Conservation (phyloP, 2,888 invertebrate species). For the Helleia helle region DNA sequence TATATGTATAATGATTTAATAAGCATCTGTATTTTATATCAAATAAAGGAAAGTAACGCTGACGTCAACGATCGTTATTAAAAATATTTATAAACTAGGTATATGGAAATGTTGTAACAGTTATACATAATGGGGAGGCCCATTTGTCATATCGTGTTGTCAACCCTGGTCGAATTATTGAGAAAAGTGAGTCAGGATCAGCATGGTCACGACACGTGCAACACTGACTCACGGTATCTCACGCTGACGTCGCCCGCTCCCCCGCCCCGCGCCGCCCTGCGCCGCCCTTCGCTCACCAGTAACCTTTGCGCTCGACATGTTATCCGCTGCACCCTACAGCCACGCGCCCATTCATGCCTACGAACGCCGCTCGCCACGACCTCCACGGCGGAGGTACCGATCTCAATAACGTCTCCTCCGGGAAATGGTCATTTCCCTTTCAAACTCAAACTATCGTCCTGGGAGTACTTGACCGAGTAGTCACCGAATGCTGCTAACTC, state of each 20-base stretch:
- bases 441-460: conserved; percentile 28
- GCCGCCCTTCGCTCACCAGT: conserved; percentile 15
- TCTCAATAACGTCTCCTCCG: conserved; percentile 61
- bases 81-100: no score
- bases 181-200: conserved; percentile 50
- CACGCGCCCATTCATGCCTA: conserved; percentile 20
- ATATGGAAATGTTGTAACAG: no score
- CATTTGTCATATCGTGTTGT: conserved; percentile 10
- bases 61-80: no score
- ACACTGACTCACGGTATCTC: conserved; percentile 48
- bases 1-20: no score
- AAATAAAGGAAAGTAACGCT: no score
- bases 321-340: conserved; percentile 24
- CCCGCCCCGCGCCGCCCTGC: no score
- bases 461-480: no score
- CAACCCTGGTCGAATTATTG: conserved; percentile 18
- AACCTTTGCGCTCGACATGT: conserved; percentile 36
- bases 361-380: conserved; percentile 38
- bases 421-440: no score
- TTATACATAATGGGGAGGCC: no score
- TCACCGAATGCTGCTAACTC: no score
- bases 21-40: no score
- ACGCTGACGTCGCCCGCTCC: conserved; percentile 29
- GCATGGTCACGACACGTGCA: conserved; percentile 60
- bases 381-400: conserved; percentile 54